A percentile compares a stretch with the other conserved stretches of the same genome.
These are phyloP conservation scores for Drosophila gaucha DNA, from an alignment of 2,888 invertebrate species.

Conservation along the genomic window DNA sequence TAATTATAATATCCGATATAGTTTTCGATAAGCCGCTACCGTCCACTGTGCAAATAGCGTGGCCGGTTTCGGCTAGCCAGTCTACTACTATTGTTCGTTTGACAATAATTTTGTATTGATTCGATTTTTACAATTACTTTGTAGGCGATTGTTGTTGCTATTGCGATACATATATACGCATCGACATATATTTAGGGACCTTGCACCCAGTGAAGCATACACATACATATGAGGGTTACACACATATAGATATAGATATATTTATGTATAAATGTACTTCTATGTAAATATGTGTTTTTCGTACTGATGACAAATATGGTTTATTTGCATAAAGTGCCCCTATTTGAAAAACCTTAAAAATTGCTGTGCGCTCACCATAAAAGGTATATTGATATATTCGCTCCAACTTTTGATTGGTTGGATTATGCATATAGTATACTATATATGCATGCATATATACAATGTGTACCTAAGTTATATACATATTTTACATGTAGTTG, in stretches of 20 bases:
- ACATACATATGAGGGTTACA: neutral
- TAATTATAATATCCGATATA: neutral
- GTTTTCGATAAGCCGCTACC: neutral
- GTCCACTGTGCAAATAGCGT: conserved; percentile 7
- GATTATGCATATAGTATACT: neutral
- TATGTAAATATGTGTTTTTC: conserved; percentile 27
- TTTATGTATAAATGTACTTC: neutral
- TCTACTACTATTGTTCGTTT: conserved; percentile 56
- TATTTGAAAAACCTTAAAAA: conserved; percentile 12
- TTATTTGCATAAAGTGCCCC: neutral
- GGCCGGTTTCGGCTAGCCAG: neutral
- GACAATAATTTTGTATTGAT: conserved; percentile 73
- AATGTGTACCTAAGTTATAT: neutral
- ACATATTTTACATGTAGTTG: neutral
- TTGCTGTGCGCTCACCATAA: conserved; percentile 5
- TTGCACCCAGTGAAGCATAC: too few species aligned
- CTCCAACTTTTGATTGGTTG: conserved; percentile 5
- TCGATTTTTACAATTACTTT: conserved; percentile 51
- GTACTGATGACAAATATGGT: conserved; percentile 20
- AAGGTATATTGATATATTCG: conserved; percentile 1
- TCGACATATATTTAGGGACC: too few species aligned
- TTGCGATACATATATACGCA: conserved; percentile 6
- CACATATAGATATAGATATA: neutral
- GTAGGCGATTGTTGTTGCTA: conserved; percentile 9
- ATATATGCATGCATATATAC: neutral